Evolutionary conservation across 2,113 vertebrate species (phyloP), one percentile per base, ranked within the genome.

Genomic region (Corythoichthys haematopterus): DNA sequence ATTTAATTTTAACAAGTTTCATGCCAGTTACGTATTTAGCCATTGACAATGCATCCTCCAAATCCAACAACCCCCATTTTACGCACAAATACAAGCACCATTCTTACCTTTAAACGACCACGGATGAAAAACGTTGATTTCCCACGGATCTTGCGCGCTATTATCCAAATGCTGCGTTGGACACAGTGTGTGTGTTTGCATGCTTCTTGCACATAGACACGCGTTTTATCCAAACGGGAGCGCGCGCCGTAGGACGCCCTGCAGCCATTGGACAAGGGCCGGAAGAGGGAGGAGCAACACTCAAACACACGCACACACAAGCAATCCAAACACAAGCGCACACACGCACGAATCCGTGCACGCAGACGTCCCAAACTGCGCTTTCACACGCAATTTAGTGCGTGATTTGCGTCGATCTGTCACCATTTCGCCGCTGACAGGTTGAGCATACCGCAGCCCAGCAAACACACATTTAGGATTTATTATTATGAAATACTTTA

Each of bases 181-280:
- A 1, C 40, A 43, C 40, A 43, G 40, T 43, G 58, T 65, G 69
- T 65, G 65, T 68, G 66, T 46, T 71, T 70, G 79, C 59, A 82
- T 1, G 78, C 64, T 62, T 80, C 69, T 64, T 67, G 78, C 59
- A 79, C 4, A 76, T 65, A 63, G 80, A 71, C 64, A 61, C 77
- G 64, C 85, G 78, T 84, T 92, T 91, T 92, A 93, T 91, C 82
- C 78, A 83, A 80, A 79, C 66, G 84, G 76, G 71, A 72, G 80
- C 75, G 84, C 79, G 74, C 85, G 36, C 68, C 59, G 75, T 74
- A 75, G 38, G 75, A 69, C 57, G 80, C 78, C 57, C 62, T 5
- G 71, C 79, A 38, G 70, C 71, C 63, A 92, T 93, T 93, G 92
- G 92, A 80, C 70, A 71, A 78, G 45, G 48, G 50, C 70, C 69